Percentiles rank a stretch among this genome's conserved stretches.
phyloP scores from a whole-genome alignment of 2,888 invertebrate species.

The Timema podura region DNA sequence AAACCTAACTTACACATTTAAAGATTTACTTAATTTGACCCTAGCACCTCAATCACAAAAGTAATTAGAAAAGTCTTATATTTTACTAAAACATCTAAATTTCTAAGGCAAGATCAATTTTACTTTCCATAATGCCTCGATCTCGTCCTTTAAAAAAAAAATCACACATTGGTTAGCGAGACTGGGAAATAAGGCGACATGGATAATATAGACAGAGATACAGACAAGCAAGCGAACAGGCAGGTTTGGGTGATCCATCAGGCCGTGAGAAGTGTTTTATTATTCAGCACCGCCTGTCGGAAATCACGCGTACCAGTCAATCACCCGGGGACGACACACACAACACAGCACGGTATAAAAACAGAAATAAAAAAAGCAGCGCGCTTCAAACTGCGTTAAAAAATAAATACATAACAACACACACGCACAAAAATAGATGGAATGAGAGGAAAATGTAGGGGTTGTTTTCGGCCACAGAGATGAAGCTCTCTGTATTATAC shows the following conservation, averaged over 20 bases:
- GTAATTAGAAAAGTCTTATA: too few relatives aligned
- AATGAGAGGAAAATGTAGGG: background rate
- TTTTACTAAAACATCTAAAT: too few relatives aligned
- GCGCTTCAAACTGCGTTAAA: constrained; percentile 25
- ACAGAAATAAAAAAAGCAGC: constrained; percentile 5
- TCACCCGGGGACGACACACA: constrained; percentile 24
- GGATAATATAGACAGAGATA: background rate
- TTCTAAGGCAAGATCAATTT: too few relatives aligned
- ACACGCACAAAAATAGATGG: constrained; percentile 1
- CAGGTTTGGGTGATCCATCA: constrained; percentile 30
- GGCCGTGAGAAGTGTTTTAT: constrained; percentile 26
- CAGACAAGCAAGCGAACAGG: constrained; percentile 11
- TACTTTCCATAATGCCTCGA: too few relatives aligned
- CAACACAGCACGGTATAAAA: constrained; percentile 9
- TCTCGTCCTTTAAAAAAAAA: too few relatives aligned
- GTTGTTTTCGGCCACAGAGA: constrained; percentile 15
- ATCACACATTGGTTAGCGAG: too few relatives aligned
- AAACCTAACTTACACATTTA: too few relatives aligned
- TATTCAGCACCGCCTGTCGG: constrained; percentile 30
- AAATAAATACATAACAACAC: constrained; percentile 25
- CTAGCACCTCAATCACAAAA: too few relatives aligned
- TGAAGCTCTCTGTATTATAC: constrained; percentile 6
- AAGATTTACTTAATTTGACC: too few relatives aligned
- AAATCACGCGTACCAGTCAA: constrained; percentile 31
- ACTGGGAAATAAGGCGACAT: too few relatives aligned